These are phyloP conservation scores for Tupaia chinensis DNA, from an alignment of 2,113 vertebrate species.

Conservation along the genomic window DNA sequence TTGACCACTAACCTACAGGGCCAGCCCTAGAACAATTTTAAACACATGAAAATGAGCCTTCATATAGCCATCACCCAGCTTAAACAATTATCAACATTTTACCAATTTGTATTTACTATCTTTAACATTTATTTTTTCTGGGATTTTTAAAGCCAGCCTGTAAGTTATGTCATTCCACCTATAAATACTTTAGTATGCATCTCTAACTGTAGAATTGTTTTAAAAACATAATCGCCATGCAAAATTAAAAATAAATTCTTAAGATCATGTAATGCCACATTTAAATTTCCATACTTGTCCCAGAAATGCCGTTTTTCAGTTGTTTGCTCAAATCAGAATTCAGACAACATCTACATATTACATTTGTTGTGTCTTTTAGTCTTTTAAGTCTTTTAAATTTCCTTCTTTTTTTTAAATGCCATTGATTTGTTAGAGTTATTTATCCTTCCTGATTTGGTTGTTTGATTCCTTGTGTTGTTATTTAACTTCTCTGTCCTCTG, in stretches of 20 bases:
- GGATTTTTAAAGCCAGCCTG: constrained; percentile 37
- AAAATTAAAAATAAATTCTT: constrained; percentile 52
- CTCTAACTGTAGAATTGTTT: background rate
- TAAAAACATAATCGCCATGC: background rate
- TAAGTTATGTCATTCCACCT: background rate
- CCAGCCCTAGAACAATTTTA: background rate
- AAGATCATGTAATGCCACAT: background rate
- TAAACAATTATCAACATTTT: constrained; percentile 23
- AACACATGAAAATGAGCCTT: background rate
- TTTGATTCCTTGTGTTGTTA: constrained; percentile 35
- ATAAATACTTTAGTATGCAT: constrained; percentile 23
- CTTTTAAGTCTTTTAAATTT: background rate
- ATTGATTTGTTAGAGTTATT: background rate
- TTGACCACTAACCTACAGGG: no score
- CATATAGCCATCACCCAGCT: background rate
- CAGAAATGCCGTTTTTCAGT: constrained; percentile 44
- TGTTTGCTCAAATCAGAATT: constrained; percentile 28
- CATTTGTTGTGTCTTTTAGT: background rate
- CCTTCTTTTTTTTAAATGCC: background rate
- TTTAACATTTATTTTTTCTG: constrained; percentile 10
- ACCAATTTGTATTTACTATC: background rate
- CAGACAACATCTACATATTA: background rate
- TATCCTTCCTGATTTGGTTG: background rate
- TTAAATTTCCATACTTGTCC: constrained; percentile 5
- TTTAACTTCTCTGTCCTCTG: constrained; percentile 38